Evolutionary conservation across 2,888 invertebrate genomes (phyloP), one percentile per base, ranked within the genome.

Genomic region (Cinara cedri): DNA sequence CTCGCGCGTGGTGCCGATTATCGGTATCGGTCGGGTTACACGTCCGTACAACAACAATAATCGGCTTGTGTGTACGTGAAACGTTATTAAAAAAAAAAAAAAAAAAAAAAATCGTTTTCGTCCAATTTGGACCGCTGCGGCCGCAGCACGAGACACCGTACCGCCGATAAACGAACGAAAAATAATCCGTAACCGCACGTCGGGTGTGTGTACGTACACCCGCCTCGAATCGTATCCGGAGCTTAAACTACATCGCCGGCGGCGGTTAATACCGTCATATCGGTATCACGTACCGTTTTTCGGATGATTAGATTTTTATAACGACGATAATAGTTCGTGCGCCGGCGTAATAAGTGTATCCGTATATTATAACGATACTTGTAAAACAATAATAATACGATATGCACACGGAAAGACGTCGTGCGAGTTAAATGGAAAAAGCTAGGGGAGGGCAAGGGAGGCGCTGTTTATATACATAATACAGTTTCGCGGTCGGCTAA

Each of bases 401-500:
- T 21, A 46, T 8, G n/a, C n/a, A n/a, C n/a, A n/a, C n/a, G 6
- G 3, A 34, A 34, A 34, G 34, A 3, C 34, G 34, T 34, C 34
- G 34, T 34, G 34, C 34, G 34, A 6, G 34, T 34, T 34, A 34
- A 34, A 34, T 34, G 6, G 34, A 34, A 34, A 34, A 34, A 3
- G n/a, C n/a, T n/a, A n/a, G 21, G 68, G n/a, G 19, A 8, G 16
- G 54, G 14, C 9, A 10, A 0, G 13, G n/a, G 72, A 46, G 54
- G 63, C 26, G 51, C 68, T 51, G n/a, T n/a, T n/a, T n/a, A n/a
- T n/a, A n/a, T n/a, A n/a, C n/a, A n/a, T n/a, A n/a, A n/a, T n/a
- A n/a, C n/a, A 78, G 78, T 78, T 78, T 78, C 78, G 78, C 78
- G 78, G 78, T 78, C 70, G 70, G 60, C 66, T 78, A 62, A 78